These are phyloP conservation scores for Brachyptera putata DNA, from an alignment of 2,888 invertebrate species.

Conservation along the genomic window DNA sequence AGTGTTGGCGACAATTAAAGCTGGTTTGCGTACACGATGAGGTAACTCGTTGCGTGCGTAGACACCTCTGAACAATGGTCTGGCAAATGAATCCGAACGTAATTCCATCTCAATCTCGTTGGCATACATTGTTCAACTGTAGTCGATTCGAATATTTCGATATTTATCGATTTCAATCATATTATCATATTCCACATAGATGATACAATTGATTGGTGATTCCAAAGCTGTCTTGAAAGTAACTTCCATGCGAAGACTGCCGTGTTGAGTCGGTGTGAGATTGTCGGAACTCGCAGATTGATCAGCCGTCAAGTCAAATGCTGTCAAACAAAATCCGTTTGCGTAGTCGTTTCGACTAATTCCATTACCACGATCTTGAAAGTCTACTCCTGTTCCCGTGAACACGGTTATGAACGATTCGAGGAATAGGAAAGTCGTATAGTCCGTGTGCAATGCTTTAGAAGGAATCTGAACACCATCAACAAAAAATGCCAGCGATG, in stretches of 20 bases:
- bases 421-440: slow-evolving; percentile 12
- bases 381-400: neutral
- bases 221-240: neutral
- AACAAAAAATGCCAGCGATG: slow-evolving; percentile 30
- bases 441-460: slow-evolving; percentile 30
- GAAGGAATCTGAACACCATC: slow-evolving; percentile 35
- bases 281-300: neutral
- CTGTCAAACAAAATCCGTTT: neutral
- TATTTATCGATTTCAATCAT: neutral
- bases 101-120: neutral
- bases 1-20: neutral
- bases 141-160: neutral
- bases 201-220: neutral
- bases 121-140: neutral
- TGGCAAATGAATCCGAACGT: neutral
- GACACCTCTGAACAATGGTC: neutral
- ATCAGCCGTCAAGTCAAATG: slow-evolving; percentile 5
- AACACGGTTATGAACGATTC: neutral
- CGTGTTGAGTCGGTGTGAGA: neutral
- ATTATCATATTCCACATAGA: neutral
- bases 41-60: neutral
- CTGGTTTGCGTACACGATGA: neutral
- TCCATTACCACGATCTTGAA: neutral
- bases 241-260: neutral
- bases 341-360: neutral